Evolutionary conservation across 2,113 vertebrate genomes (phyloP).

Genomic region (Gnathonemus echidnorhynchus): DNA sequence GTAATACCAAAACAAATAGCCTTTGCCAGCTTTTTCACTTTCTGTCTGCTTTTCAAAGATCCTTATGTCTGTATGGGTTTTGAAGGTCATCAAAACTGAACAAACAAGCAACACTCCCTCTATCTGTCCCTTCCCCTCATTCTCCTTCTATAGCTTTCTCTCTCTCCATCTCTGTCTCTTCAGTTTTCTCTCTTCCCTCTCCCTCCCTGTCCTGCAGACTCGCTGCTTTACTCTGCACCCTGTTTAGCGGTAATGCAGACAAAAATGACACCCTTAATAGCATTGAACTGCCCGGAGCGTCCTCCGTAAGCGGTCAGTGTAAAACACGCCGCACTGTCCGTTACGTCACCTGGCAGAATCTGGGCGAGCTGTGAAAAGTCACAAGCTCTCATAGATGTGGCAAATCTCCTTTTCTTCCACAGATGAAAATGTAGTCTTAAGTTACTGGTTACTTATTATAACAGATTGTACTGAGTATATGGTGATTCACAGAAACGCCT

Average conservation of each 20-base stretch:
- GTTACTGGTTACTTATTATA: neutral
- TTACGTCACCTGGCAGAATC: neutral
- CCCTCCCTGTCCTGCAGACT: neutral
- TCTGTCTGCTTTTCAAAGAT: neutral
- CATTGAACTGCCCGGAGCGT: neutral
- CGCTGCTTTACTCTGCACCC: neutral
- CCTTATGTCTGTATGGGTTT: neutral
- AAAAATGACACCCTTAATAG: neutral
- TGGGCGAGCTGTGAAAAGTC: neutral
- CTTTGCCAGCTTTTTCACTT: neutral
- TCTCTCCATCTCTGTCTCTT: neutral
- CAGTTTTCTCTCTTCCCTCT: neutral
- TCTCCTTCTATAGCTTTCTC: neutral
- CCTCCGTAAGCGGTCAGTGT: neutral
- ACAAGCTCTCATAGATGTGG: neutral
- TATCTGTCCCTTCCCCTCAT: neutral
- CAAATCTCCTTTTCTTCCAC: neutral
- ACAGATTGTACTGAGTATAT: neutral
- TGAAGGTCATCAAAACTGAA: neutral
- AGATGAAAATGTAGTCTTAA: neutral
- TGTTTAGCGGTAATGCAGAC: neutral
- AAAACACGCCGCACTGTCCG: neutral
- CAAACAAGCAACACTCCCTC: neutral
- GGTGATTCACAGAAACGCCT: neutral
- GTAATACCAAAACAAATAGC: neutral